Evolutionary conservation across 1,140 invertebrate species (phyloP).

Genomic region (Trichoplusia ni): DNA sequence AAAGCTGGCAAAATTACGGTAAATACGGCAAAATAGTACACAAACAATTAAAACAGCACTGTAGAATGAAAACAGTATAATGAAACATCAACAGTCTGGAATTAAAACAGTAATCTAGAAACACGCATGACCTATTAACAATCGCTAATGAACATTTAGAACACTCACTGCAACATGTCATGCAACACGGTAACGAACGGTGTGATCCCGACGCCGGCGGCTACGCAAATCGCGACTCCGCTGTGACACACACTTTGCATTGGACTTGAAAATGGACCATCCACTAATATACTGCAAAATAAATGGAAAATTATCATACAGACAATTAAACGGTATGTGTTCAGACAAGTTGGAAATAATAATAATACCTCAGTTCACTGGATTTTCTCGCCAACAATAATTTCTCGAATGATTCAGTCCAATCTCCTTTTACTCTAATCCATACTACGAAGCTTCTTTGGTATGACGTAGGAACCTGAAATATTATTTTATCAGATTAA

Average conservation of each 20-base stretch:
- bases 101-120: too few relatives aligned
- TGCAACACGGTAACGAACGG: constrained; percentile 65
- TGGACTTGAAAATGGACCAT: constrained; percentile 73
- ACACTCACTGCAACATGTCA: constrained; percentile 52
- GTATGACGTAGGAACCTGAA: constrained; percentile 63
- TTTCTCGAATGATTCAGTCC: constrained; percentile 70
- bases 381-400: constrained; percentile 52
- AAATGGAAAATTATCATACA: too few relatives aligned
- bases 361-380: constrained; percentile 52
- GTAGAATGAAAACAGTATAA: too few relatives aligned
- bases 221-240: constrained; percentile 68
- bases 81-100: too few relatives aligned
- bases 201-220: constrained; percentile 74
- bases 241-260: constrained; percentile 55
- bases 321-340: background rate
- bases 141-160: background rate
- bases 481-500: constrained; percentile 17
- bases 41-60: too few relatives aligned
- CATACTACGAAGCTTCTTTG: constrained; percentile 66
- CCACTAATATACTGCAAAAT: constrained; percentile 64
- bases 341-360: background rate
- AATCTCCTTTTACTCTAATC: constrained; percentile 75
- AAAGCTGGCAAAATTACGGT: too few relatives aligned
- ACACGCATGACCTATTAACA: too few relatives aligned
- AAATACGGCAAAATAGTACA: too few relatives aligned